phyloP scores from a whole-genome alignment of 2,113 vertebrate species.

The Amphiprion ocellaris region DNA sequence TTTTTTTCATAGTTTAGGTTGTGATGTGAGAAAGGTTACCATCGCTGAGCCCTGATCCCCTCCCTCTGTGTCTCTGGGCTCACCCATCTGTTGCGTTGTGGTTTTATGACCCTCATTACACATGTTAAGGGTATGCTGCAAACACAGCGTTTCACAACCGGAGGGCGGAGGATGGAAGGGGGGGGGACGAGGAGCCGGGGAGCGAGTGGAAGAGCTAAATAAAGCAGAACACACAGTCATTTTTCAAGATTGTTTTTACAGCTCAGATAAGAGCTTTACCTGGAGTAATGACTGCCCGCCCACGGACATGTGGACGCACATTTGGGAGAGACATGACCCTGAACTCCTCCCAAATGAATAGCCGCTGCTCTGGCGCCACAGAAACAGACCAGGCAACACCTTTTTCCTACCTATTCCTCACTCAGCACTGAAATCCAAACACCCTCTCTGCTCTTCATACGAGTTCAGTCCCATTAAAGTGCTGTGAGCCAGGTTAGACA shows the following conservation, averaged over 20 bases:
- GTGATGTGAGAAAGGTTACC: neutral
- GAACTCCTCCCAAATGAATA: slow-evolving; percentile 61
- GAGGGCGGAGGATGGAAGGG: slow-evolving; percentile 27
- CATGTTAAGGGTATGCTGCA: slow-evolving; percentile 48
- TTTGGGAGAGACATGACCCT: slow-evolving; percentile 33
- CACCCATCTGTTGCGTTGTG: slow-evolving; percentile 56
- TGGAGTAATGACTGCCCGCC: slow-evolving; percentile 1
- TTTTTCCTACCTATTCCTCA: slow-evolving; percentile 57
- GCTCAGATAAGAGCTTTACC: slow-evolving; percentile 56
- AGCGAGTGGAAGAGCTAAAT: slow-evolving; percentile 22
- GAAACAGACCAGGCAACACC: slow-evolving; percentile 48
- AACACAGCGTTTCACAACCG: slow-evolving; percentile 67
- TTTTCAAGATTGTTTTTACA: slow-evolving; percentile 71
- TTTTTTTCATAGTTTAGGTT: neutral
- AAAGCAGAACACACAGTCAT: slow-evolving; percentile 27
- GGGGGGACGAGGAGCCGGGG: slow-evolving; percentile 9
- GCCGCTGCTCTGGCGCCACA: slow-evolving; percentile 45
- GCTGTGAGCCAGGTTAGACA: slow-evolving; percentile 29
- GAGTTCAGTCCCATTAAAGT: slow-evolving; percentile 20
- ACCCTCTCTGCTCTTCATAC: slow-evolving; percentile 34
- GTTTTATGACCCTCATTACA: slow-evolving; percentile 67
- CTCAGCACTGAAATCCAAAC: slow-evolving; percentile 47
- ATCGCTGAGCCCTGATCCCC: slow-evolving; percentile 5
- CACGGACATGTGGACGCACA: neutral
- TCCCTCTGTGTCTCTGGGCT: slow-evolving; percentile 8